Base-by-base conservation (phyloP, 2,113 vertebrate genomes). In the Pithys albifrons region DNA sequence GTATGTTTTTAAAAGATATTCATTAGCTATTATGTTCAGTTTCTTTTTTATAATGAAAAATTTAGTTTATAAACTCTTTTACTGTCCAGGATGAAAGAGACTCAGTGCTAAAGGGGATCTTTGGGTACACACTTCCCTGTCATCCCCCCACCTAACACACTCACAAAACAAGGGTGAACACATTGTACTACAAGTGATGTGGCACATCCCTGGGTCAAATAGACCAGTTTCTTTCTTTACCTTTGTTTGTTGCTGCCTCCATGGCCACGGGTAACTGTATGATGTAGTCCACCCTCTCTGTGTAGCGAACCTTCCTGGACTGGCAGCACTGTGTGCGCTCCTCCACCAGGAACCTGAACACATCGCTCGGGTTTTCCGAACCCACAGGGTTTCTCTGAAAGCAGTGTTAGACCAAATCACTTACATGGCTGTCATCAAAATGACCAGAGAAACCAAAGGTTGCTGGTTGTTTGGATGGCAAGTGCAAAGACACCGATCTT, bases 311-410 rank as follows among this genome's bases (percentile, higher is more conserved):
- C 90, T 99, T 99, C 27, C 99, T 97, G 51, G 98, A 98, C 98
- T 99, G 99, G 96, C 99, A 99, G 97, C 99, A 99, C 95, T 99
- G 99, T 10, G 98, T 97, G 25, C 99, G 98, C 86, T 99, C 99
- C 97, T 99, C 99, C 95, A 99, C 99, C 96, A 99, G 97, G 98
- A 99, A 99, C 37, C 99, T 98, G 93, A 99, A 99, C 61, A 98
- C 99, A 5, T 99, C 99, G 2, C 99, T 99, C 35, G 99, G 99
- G 85, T 99, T 99, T 97, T 99, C 99, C 1, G 98, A 98, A 58
- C 99, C 99, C 22, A 98, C 98, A 2, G 98, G 99, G 95, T 99
- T 99, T 93, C 99, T 99, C 99, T 99, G 97, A 65, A 96, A 84
- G 92, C 49, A 48, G 43, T 9, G 90, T 58, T 7, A 57, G 25